A percentile compares a stretch with the other conserved stretches of the same genome.
Evolutionary conservation across 1,140 invertebrate genomes (phyloP).

Genomic region (Papilio xuthus): DNA sequence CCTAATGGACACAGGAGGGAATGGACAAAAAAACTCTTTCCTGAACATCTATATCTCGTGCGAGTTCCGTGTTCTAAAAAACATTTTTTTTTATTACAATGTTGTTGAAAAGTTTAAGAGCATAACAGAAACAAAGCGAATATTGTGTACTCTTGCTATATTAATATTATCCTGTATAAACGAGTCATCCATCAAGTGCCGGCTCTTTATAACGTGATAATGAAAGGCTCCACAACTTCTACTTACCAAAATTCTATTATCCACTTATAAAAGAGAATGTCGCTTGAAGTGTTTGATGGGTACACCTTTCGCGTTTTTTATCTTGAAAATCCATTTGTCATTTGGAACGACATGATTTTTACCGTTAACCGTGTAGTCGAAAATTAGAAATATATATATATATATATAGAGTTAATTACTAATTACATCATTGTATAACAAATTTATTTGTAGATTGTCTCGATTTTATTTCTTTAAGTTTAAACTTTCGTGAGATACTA

Average conservation of each 20-base stretch:
- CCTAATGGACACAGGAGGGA: too few species aligned
- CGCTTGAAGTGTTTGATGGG: not conserved
- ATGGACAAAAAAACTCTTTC: not conserved
- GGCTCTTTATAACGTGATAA: constrained; percentile 15
- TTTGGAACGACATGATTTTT: not conserved
- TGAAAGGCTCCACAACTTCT: constrained; percentile 21
- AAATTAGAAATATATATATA: too few species aligned
- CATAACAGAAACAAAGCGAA: not conserved
- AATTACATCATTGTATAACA: too few species aligned
- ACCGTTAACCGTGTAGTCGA: too few species aligned
- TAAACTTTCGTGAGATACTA: too few species aligned
- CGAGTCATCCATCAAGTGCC: constrained; percentile 23
- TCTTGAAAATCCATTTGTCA: not conserved
- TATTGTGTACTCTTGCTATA: not conserved
- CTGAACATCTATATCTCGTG: too few species aligned
- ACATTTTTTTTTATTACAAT: not conserved
- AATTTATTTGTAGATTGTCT: too few species aligned
- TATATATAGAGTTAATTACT: too few species aligned
- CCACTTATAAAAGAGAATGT: not conserved
- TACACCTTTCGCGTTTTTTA: not conserved
- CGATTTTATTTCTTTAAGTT: too few species aligned
- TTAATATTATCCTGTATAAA: constrained; percentile 8
- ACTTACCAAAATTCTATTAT: constrained; percentile 13
- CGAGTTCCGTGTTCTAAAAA: not conserved
- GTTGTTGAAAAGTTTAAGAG: not conserved